These are phyloP conservation scores for Polymixis lichenea DNA, from an alignment of 2,888 invertebrate genomes.

Conservation along the genomic window DNA sequence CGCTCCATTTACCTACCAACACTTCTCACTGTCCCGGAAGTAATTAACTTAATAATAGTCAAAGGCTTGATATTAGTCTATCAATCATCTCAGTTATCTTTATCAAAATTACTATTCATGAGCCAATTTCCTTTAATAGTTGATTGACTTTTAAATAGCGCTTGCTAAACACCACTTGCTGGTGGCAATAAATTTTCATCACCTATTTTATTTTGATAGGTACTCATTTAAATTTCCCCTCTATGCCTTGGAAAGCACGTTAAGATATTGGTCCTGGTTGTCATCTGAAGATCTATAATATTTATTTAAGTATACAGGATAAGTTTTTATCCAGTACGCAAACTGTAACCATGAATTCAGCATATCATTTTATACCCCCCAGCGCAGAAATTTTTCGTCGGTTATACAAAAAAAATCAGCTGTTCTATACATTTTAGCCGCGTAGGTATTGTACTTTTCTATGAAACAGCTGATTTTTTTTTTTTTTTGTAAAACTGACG, in stretches of 20 bases:
- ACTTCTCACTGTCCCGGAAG: conserved; percentile 44
- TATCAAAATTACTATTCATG: conserved; percentile 41
- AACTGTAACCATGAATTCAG: no score
- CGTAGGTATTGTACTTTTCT: no score
- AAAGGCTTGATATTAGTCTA: conserved; percentile 26
- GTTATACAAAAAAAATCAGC: no score
- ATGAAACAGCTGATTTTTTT: no score
- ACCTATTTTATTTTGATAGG: conserved; percentile 3
- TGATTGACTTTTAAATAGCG: conserved; percentile 46
- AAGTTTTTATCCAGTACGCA: no score
- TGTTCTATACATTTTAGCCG: no score
- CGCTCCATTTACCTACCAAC: conserved; percentile 13
- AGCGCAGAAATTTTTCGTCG: no score
- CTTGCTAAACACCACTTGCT: conserved; percentile 32
- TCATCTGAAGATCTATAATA: no score
- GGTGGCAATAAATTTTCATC: conserved; percentile 37
- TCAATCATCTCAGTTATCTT: conserved; percentile 34
- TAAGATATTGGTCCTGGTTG: no score
- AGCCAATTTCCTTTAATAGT: conserved; percentile 51
- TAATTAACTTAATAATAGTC: conserved; percentile 49
- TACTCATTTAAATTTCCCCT: background rate
- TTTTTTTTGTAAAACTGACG: no score
- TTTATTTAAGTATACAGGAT: no score
- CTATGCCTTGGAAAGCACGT: background rate
- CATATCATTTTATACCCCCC: no score